Conservation (phyloP, 2,797 vertebrate genomes). For the Onychomys leucogaster region DNA sequence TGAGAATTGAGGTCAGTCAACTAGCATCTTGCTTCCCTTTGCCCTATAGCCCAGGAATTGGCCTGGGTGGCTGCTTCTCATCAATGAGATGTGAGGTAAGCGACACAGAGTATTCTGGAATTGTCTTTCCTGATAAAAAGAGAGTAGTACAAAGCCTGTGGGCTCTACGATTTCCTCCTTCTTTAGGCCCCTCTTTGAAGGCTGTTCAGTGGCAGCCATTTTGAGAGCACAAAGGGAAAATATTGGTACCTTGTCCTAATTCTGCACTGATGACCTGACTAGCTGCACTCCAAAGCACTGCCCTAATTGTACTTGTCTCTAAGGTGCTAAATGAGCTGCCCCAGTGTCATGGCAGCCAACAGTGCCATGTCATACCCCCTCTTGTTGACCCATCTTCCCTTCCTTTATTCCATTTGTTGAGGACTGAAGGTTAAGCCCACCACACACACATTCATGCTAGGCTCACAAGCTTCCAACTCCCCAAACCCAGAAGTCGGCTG, state of each 20-base stretch:
- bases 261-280: neutral
- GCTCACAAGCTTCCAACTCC: neutral
- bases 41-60: neutral
- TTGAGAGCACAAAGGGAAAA: neutral
- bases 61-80: neutral
- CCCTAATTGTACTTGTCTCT: neutral
- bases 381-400: neutral
- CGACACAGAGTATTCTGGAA: neutral
- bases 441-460: neutral
- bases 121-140: neutral
- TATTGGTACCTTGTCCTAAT: neutral
- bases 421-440: neutral
- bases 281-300: neutral
- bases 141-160: no score
- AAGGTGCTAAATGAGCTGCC: neutral
- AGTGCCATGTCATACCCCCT: no score
- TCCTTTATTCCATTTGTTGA: neutral
- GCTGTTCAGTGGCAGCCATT: neutral
- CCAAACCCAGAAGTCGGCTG: neutral
- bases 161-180: neutral
- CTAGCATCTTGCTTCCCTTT: neutral
- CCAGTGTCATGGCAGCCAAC: neutral
- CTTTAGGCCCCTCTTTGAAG: neutral
- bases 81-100: neutral
- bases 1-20: neutral